Base-by-base conservation (phyloP, 53 echinoderm and acorn worm species). In the Antedon mediterranea region DNA sequence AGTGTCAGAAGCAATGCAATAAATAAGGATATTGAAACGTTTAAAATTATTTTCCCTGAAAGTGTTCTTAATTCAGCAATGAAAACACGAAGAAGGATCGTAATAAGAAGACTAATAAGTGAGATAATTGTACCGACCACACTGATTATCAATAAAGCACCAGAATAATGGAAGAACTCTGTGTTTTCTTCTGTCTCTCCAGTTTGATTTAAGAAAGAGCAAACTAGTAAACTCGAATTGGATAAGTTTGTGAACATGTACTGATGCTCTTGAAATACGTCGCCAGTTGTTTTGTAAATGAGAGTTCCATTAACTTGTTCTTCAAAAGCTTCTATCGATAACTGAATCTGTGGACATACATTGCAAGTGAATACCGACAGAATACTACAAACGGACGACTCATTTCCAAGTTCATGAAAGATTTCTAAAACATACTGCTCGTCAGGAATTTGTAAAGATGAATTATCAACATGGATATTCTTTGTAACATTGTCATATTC, bases 41-140 rank as follows among this genome's bases (percentile, higher is more conserved):
- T 57, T 23, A 57, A 23, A 23, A 57, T 57, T 15, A 57, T 57
- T 57, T 81, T 76, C 0, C 57, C 81, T 30, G 81, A 81, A 42
- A 70, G 86, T 30, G 73, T 86, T 0, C 86, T 57, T 18, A 57
- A 23, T 18, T 57, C 57, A 3, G 11, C 2, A 57, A 57, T 57
- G 57, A 57, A 11, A 26, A 18, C 57, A 57, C 57, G 57, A 8
- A 57, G 23, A 57, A 57, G 57, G 23, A 57, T 57, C 3, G 57
- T 57, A 57, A 57, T 57, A 57, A 57, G 57, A 15, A 57, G 57
- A 57, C 57, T 26, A 57, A 57, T 57, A 23, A 57, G 57, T 18
- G 57, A 57, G 2, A 57, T 8, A 18, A 57, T 57, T 8, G 57
- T 57, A 26, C 57, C 7, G 23, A 23, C 23, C 23, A 57, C 57